Conservation (phyloP, 2,888 invertebrate species). For the Acholoe squamosa region DNA sequence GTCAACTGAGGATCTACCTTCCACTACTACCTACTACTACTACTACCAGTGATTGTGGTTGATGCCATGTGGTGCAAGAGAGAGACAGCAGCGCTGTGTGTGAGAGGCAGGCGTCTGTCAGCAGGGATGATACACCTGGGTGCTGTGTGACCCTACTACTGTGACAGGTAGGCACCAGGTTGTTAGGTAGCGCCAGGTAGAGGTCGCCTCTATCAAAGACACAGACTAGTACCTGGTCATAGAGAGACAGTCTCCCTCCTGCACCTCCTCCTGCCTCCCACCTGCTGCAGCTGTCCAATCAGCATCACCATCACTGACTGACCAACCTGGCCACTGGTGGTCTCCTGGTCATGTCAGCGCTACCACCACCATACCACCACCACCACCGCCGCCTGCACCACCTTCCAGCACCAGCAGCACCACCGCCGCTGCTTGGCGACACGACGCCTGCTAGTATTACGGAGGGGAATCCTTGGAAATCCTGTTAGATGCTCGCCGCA, state of each 20-base stretch:
- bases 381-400: background rate
- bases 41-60: background rate
- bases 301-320: background rate
- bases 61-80: background rate
- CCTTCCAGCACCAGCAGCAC: background rate
- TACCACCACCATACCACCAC: constrained; percentile 30
- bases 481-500: constrained; percentile 40
- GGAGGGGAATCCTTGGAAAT: constrained; percentile 44
- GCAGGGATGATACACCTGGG: background rate
- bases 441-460: background rate
- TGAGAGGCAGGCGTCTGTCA: background rate
- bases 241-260: background rate
- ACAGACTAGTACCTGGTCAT: background rate
- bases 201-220: background rate
- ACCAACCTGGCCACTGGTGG: background rate
- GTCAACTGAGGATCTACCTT: too few species aligned
- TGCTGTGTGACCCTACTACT: background rate
- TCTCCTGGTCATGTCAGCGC: background rate
- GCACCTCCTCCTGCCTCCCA: background rate
- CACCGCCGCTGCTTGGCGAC: constrained; percentile 10
- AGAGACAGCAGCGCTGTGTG: background rate
- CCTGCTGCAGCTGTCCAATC: constrained; percentile 4
- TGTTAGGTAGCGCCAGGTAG: background rate
- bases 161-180: background rate
- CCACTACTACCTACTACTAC: too few species aligned